Evolutionary conservation across 2,113 vertebrate species (phyloP).

Genomic region (Eudyptes chrysolophus): DNA sequence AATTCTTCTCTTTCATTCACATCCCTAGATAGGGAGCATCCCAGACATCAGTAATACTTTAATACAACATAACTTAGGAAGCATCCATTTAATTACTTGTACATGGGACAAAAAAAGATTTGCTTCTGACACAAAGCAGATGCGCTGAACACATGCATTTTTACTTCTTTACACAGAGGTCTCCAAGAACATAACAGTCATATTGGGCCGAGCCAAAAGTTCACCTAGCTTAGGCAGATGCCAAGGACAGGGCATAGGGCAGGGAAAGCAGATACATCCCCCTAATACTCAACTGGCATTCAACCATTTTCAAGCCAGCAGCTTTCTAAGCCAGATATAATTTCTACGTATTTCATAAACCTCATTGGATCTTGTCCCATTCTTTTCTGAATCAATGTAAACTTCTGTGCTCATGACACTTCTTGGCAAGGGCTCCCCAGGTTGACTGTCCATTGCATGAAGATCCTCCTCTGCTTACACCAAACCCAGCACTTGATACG

Average conservation of each 20-base stretch:
- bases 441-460: not conserved
- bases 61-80: not conserved
- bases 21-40: not conserved
- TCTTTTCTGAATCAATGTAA: not conserved
- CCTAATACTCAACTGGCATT: not conserved
- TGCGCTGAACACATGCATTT: not conserved
- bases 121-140: not conserved
- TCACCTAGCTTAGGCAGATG: not conserved
- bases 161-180: accelerated
- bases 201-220: not conserved
- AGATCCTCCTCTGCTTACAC: not conserved
- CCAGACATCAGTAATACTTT: not conserved
- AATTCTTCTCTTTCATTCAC: not conserved
- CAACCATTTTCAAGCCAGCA: not conserved
- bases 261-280: not conserved
- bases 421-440: not conserved
- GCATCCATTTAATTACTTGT: not conserved
- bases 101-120: not conserved
- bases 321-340: not conserved
- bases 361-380: not conserved
- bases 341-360: not conserved
- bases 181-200: not conserved
- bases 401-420: not conserved
- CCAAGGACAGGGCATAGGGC: not conserved
- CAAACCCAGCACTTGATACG: not conserved